phyloP scores from a whole-genome alignment of 2,797 vertebrate genomes.

The Liasis olivaceus region DNA sequence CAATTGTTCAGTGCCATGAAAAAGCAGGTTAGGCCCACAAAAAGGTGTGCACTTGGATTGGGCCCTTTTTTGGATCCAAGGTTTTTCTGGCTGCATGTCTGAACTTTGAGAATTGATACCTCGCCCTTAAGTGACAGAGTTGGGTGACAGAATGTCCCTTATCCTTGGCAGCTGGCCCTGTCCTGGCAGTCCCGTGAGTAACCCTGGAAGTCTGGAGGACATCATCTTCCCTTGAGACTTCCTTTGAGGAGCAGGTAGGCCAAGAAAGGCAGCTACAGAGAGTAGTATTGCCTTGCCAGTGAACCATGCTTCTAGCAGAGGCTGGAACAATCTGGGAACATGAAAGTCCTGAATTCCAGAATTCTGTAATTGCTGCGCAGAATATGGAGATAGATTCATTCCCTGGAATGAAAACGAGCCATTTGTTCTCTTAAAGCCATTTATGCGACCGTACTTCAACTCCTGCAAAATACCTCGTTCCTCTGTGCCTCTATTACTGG shows the following conservation, averaged over 20 bases:
- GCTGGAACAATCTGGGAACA: not conserved
- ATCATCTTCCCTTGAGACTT: not conserved
- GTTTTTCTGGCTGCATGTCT: not conserved
- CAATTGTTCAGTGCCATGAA: not conserved
- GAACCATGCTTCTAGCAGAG: not conserved
- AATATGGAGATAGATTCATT: not conserved
- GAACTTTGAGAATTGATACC: not conserved
- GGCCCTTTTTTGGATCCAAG: not conserved
- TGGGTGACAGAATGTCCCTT: not conserved
- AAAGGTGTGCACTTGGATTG: not conserved
- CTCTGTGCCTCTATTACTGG: not conserved
- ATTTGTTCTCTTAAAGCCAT: not conserved
- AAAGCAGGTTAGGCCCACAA: not conserved
- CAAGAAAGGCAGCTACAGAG: not conserved
- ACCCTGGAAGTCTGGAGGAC: not conserved
- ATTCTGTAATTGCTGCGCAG: not conserved
- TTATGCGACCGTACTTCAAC: not conserved
- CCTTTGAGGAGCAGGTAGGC: not conserved
- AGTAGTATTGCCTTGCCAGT: not conserved
- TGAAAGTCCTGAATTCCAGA: not conserved
- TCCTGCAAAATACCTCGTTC: not conserved
- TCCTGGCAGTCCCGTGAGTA: not conserved
- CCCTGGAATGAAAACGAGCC: not conserved
- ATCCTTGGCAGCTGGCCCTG: not conserved
- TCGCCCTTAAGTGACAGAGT: not conserved